Base-by-base conservation (phyloP, 2,797 vertebrate genomes). In the Hyperoplus immaculatus region DNA sequence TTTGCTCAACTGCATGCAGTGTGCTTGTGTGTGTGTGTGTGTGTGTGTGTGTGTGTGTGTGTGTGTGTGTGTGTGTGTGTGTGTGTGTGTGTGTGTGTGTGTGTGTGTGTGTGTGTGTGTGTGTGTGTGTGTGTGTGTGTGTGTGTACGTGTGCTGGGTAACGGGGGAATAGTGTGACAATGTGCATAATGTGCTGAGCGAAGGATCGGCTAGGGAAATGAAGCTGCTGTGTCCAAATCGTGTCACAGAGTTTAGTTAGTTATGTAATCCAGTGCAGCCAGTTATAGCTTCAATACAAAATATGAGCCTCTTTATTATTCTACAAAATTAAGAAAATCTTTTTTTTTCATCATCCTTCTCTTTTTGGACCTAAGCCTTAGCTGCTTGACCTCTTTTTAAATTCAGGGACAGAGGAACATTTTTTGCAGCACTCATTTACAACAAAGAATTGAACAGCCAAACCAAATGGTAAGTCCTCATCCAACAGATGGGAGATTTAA, bases 401-500 rank as follows among this genome's bases (percentile, higher is more conserved):
- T 77, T 81, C 50, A 79, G 69, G 59, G 54, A 67, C 72, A 72
- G 68, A 70, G 69, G 80, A 80, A 64, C 81, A 62, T 68, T 75
- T 41, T 51, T 41, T 51, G 51, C 49, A 57, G 75, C 41, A 42
- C 67, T 74, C 63, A 60, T 83, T 75, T 39, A 18, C 29, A 76
- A 83, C 65, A 74, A 76, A 76, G 72, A 53, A 38, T 41, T 60
- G 57, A 74, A 47, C 66, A 82, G 80, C 47, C 50, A 54, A 75
- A 58, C 72, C 50, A 54, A 81, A 72, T 18, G 42, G 50, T 67
- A 67, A 77, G 56, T 75, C 84, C 75, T 80, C 51, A 80, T 87
- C 55, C 68, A 86, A 69, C 87, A 88, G 89, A 88, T 88, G 84
- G 80, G 49, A 86, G 83, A 81, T 88, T 87, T 88, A 74, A 83